Evolutionary conservation across 2,888 invertebrate genomes (phyloP), one percentile per base, ranked within the genome.

Genomic region (Allygus modestus): DNA sequence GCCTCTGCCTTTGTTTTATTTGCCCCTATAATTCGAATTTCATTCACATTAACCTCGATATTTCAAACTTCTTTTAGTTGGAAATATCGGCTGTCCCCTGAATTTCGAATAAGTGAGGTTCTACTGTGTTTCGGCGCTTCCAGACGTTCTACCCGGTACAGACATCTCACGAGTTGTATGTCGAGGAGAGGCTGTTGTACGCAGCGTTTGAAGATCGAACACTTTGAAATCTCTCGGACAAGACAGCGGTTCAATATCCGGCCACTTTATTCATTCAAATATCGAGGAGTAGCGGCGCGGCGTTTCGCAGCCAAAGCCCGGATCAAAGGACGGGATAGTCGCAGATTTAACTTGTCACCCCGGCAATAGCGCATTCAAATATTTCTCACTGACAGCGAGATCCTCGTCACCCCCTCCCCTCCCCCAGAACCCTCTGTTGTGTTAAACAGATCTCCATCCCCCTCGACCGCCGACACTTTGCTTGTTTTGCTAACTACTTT

Each of bases 281-380:
- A 54, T 54, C 23, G 54, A 54, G 54, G 54, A 54, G 23, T 4
- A 54, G 54, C 46, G 12, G 23, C 54, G 23, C n/a, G 46, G n/a
- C 23, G 54, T 54, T 31, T 15, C 41, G 41, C 31, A 33, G 69
- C 23, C 73, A 73, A 73, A 73, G 73, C 73, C 73, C 20, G 73
- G 73, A 37, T 73, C 41, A 73, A n/a, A 73, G 73, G 77, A 7
- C 51, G 77, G 41, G 73, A 73, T 77, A 43, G 41, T 77, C 77
- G 46, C 46, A 77, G 77, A 77, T 77, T 77, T 77, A 77, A 77
- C 77, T 77, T 77, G 77, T 77, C 77, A 77, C 77, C 77, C 77
- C 51, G 51, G 77, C 77, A 77, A 77, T 77, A 77, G 77, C 46
- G 77, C 77, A 77, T 77, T 77, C 77, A 77, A 77, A 77, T 77